Conservation (phyloP, 2,113 vertebrate species). For the Aleadryas rufinucha region DNA sequence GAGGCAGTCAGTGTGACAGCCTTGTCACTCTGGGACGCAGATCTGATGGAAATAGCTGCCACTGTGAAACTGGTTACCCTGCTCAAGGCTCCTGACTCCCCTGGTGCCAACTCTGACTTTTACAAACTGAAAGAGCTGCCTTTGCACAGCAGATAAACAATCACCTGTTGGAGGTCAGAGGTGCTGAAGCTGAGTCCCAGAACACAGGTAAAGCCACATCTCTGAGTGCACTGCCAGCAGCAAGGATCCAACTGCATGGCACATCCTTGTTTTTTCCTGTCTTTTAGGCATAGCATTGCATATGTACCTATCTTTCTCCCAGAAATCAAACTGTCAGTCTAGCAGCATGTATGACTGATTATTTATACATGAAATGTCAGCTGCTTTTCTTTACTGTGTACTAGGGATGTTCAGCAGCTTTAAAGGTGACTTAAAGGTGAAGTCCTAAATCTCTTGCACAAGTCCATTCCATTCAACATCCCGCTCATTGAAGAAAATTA, state of each 20-base stretch:
- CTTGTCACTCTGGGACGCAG: background rate
- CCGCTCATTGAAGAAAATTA: background rate
- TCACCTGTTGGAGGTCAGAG: background rate
- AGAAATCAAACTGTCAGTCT: background rate
- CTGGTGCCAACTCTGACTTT: background rate
- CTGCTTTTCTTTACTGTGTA: background rate
- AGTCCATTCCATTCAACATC: background rate
- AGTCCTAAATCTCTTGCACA: background rate
- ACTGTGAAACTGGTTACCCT: background rate
- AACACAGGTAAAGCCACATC: background rate
- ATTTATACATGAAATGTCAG: background rate
- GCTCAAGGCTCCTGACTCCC: background rate
- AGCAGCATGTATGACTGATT: background rate
- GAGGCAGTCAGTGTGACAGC: accelerated
- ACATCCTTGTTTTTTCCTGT: background rate
- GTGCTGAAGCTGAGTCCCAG: background rate
- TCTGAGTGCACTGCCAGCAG: background rate
- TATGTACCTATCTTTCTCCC: background rate
- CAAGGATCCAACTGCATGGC: background rate
- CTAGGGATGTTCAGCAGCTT: background rate
- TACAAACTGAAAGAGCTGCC: background rate
- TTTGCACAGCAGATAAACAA: background rate
- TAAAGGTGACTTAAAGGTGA: background rate
- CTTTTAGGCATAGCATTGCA: background rate
- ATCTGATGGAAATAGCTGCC: background rate